Evolutionary conservation across 2,888 invertebrate species (phyloP), one percentile per base, ranked within the genome.

Genomic region (Machimus atricapillus): DNA sequence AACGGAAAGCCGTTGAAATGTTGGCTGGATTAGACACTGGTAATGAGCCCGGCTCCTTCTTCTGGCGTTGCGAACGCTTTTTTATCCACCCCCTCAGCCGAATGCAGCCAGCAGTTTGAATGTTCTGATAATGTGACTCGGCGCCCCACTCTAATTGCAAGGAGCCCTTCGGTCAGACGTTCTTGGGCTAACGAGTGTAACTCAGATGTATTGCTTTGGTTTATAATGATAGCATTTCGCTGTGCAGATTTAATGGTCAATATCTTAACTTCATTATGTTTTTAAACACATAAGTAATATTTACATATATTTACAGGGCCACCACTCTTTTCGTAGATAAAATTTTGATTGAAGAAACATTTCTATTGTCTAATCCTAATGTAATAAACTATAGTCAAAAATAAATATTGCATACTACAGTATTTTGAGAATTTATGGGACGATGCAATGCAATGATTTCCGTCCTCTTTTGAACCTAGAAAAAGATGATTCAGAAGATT

Each of bases 1-100:
- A 77, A 86, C 77, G 56, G 46, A 85, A 85, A 85, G 85, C 85
- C 85, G 85, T 85, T 85, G 85, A 85, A 85, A 85, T 85, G 85
- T 85, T 85, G 74, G 73, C 85, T 85, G 85, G 85, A 85, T 85
- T 85, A 85, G 85, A 85, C 85, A 85, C 46, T 56, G 85, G 74
- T 85, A 85, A 85, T 85, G 85, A 85, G 85, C 74, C 58, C 74
- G 14, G 31, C 37, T 74, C 7, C 74, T 46, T 43, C 34, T 85
- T 85, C 46, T 27, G 19, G 66, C 9, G 66, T 23, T 0, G 66
- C 8, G 19, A 19, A 23, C 12, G 23, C 12, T 66, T 66, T 66
- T 66, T 66, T 66, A n/a, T 19, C n/a, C 56, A 19, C 66, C 76
- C 76, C 40, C 40, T 8, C 40, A 34, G 16, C 40, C 40, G 40